Base-by-base conservation (phyloP, 23 tunicate genomes). In the Halocynthia roretzi region DNA sequence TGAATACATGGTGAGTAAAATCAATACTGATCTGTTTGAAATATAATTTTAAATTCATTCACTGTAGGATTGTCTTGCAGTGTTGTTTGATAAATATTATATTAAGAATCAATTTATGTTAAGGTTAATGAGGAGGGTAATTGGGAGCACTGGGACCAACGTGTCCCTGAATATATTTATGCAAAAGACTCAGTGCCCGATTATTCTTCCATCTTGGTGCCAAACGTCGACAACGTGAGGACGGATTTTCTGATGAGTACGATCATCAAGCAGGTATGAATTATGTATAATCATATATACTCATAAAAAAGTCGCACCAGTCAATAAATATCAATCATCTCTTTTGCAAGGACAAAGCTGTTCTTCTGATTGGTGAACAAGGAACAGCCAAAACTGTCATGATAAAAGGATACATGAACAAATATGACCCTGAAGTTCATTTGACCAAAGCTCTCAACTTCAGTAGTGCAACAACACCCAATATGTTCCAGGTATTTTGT, bases 331-430 rank as follows among this genome's bases (percentile, higher is more conserved):
- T 31, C 4, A 31, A 31, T 31, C 4, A 31, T 0, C 44, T 31
- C 44, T 31, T 31, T 31, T 31, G 44, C 44, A 69, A 92, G 96
- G 93, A 86, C 54, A 96, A 96, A 63, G 87, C 88, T n/a, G 79
- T 96, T n/a, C 67, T 96, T 52, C 85, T 96, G 75, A 96, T 96
- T 62, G 99, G 99, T 74, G 99, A 96, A 54, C 99, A 96, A 71
- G 99, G 99, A 8, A 96, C 99, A 49, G 99, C 99, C 20, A 96
- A 96, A 73, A 96, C 99, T 5, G 99, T 96, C 68, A 96, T 96
- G 99, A 96, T 96, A 80, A 92, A 96, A 70, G 99, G 99, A 6
- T 96, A 90, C 77, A 51, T 78, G 64, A 83, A 82, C 75, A 81
- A 87, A 56, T 87, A 96, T 72, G 96, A 96, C 50, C 95, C 95